phyloP scores from a whole-genome alignment of 2,113 vertebrate genomes.

The Lophotis ruficrista region DNA sequence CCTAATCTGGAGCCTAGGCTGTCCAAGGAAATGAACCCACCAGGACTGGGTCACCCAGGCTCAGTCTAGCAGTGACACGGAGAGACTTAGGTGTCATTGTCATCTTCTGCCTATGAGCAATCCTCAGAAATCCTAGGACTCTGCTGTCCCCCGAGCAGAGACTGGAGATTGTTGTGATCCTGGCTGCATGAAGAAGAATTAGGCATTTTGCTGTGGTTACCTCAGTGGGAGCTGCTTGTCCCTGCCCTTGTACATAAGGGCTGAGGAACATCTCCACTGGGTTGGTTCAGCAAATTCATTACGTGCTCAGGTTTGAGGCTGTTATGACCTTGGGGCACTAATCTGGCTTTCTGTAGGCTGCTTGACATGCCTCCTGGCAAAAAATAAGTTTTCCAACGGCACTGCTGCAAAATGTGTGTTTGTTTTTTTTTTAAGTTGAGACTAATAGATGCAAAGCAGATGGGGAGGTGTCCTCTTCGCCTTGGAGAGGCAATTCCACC shows the following conservation, averaged over 20 bases:
- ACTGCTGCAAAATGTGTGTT: neutral
- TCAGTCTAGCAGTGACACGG: neutral
- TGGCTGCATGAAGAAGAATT: neutral
- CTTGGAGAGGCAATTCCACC: neutral
- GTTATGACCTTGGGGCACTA: neutral
- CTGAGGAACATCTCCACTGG: neutral
- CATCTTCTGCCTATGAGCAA: accelerated
- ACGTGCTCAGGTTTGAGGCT: neutral
- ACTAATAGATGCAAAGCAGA: slow-evolving; percentile 28
- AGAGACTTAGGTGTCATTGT: neutral
- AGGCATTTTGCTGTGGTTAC: neutral
- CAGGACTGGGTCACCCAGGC: neutral
- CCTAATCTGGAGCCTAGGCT: neutral
- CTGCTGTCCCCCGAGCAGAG: neutral
- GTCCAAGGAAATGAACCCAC: accelerated
- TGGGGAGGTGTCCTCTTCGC: neutral
- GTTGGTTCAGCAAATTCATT: neutral
- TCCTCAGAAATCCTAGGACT: neutral
- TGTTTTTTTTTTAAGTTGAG: neutral
- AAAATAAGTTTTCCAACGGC: neutral
- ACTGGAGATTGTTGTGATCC: neutral
- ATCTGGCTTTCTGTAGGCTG: neutral
- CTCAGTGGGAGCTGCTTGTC: accelerated
- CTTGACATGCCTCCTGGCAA: neutral
- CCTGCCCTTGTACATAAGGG: neutral